Evolutionary conservation across 2,113 vertebrate genomes (phyloP), one percentile per base, ranked within the genome.

Genomic region (Labeo rohita): DNA sequence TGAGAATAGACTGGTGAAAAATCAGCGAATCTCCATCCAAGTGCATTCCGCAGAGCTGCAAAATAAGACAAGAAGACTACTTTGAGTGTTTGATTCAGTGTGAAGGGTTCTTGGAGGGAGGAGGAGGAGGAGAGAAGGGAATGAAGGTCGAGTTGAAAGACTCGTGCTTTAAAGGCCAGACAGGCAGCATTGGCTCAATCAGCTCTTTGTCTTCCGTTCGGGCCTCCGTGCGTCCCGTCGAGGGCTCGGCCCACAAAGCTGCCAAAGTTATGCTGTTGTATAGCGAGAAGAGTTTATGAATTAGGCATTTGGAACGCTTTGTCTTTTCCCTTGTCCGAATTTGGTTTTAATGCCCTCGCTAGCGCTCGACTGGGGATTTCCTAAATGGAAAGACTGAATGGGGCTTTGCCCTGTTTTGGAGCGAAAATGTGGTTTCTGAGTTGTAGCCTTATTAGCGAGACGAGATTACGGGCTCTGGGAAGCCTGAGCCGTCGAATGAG

Each of bases 141-240:
- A 91, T 89, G 88, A 94, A 94, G 94, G 92, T 93, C 92, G 91
- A 88, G 68, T 89, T 88, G 88, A 86, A 88, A 84, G 89, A 84
- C 89, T 88, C 18, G 8, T 23, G 75, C 80, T 89, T 81, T 70
- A 54, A 86, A 85, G 66, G 50, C 81, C 10, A 73, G 74, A 16
- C 52, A 3, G 13, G 45, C 81, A 81, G 80, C 88, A 21, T n/a
- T 84, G 50, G 86, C 93, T 96, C 92, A 96, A 95, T 96, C 92
- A 88, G 78, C 86, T 89, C 95, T 96, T 96, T 96, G 95, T 96
- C 89, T 92, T 80, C 61, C 39, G 39, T 81, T 83, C 80, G 90
- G 92, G 91, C 92, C 91, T 90, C 86, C 43, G 23, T 90, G 90
- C 90, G 90, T 93, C 92, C 79, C 76, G 86, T 87, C 76, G 91